These are phyloP conservation scores for Oedothorax gibbosus DNA, from an alignment of 1,140 invertebrate genomes.

Conservation along the genomic window DNA sequence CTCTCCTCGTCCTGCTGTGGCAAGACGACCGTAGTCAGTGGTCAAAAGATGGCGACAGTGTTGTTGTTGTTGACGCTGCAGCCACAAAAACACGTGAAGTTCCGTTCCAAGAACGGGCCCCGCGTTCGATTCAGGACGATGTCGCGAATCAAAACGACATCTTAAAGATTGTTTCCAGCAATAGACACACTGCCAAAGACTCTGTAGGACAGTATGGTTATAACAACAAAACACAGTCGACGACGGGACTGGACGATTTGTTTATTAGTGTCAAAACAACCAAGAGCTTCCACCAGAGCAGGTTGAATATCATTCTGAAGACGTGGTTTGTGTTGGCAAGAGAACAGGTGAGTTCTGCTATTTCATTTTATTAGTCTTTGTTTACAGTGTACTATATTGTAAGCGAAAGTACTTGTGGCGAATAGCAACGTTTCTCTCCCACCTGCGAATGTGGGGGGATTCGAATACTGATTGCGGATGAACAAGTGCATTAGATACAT, in stretches of 20 bases:
- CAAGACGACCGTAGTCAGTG: slow-evolving; percentile 52
- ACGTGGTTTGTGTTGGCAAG: slow-evolving; percentile 93
- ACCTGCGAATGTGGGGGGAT: too few species aligned
- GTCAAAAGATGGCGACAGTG: slow-evolving; percentile 28
- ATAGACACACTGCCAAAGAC: background rate
- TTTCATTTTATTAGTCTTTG: too few species aligned
- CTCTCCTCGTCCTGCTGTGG: slow-evolving; percentile 43
- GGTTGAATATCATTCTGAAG: slow-evolving; percentile 87
- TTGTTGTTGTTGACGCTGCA: background rate
- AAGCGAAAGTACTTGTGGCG: too few species aligned
- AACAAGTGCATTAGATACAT: too few species aligned
- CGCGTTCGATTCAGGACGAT: slow-evolving; percentile 29
- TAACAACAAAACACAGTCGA: background rate
- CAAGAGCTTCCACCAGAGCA: slow-evolving; percentile 83
- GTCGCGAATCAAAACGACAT: background rate
- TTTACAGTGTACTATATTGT: too few species aligned
- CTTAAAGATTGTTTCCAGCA: background rate
- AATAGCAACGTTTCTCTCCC: too few species aligned
- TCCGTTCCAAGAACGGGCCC: slow-evolving; percentile 24
- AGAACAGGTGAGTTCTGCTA: slow-evolving; percentile 79
- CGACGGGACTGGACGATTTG: slow-evolving; percentile 78
- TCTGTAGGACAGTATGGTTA: too few species aligned
- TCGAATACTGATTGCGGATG: too few species aligned
- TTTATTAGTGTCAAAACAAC: slow-evolving; percentile 97
- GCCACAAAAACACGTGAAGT: slow-evolving; percentile 47